A percentile compares a stretch with the other conserved stretches of the same genome.
These are phyloP conservation scores for Delia radicum DNA, from an alignment of 1,140 invertebrate genomes.

Conservation along the genomic window DNA sequence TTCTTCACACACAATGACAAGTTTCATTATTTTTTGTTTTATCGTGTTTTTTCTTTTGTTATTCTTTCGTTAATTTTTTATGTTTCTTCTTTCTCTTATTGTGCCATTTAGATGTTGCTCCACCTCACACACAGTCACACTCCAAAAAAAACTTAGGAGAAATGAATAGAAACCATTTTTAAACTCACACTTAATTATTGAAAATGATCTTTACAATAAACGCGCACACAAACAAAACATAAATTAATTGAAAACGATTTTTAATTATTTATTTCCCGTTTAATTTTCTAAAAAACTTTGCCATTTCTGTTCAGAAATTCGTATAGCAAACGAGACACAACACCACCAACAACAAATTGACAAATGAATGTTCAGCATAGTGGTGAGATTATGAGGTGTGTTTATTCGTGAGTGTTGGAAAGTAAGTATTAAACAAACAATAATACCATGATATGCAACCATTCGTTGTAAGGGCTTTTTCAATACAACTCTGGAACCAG, in stretches of 20 bases:
- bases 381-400: not conserved
- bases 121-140: not conserved
- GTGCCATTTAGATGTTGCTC: not conserved
- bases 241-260: constrained; percentile 1
- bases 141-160: not conserved
- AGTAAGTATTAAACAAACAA: not conserved
- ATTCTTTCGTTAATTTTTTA: not conserved
- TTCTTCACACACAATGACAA: not conserved
- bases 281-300: not conserved
- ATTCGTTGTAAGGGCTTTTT: not conserved
- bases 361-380: not conserved
- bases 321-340: not conserved
- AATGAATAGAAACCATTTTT: not conserved
- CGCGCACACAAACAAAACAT: not conserved
- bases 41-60: not conserved
- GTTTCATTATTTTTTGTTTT: not conserved
- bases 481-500: too few species aligned
- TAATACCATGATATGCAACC: not conserved
- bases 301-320: constrained; percentile 8
- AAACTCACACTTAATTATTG: not conserved
- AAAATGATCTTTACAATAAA: not conserved
- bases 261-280: constrained; percentile 7
- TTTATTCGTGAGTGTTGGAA: not conserved
- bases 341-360: constrained; percentile 18
- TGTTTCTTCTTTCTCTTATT: not conserved